Conservation (phyloP, 92 coral and sea anemone species). For the Muricea muricata region DNA sequence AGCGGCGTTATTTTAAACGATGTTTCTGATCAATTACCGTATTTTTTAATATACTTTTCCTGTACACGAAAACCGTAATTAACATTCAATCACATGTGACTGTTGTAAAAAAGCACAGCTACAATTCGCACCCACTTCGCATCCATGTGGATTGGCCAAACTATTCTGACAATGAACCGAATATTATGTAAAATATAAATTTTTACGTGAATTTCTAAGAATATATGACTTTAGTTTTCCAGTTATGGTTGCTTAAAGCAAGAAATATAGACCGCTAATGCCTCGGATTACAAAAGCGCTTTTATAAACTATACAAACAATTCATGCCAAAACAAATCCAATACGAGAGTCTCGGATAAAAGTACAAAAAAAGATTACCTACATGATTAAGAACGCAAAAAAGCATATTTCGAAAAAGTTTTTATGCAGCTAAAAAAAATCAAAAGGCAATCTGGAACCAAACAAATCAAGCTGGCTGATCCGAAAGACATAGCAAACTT, state of each 20-base stretch:
- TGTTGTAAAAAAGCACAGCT: background rate
- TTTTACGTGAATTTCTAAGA: background rate
- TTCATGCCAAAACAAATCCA: no score
- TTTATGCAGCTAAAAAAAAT: no score
- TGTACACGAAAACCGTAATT: background rate
- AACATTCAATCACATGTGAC: background rate
- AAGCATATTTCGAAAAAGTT: no score
- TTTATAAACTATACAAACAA: no score
- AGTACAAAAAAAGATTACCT: no score
- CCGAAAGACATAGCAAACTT: no score
- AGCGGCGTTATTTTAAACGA: no score
- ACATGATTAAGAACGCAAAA: no score
- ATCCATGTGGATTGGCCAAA: background rate
- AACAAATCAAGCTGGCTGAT: no score
- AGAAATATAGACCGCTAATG: background rate
- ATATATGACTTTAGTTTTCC: background rate
- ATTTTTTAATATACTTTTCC: slow-evolving; percentile 54
- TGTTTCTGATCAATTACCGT: no score
- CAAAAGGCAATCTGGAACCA: no score
- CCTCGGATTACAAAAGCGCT: background rate
- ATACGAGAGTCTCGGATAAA: no score
- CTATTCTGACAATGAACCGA: background rate
- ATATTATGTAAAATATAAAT: background rate
- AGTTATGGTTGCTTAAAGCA: background rate
- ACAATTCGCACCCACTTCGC: background rate